Evolutionary conservation across 2,797 vertebrate species (phyloP), one percentile per base, ranked within the genome.

Genomic region (Rallus crepitans): DNA sequence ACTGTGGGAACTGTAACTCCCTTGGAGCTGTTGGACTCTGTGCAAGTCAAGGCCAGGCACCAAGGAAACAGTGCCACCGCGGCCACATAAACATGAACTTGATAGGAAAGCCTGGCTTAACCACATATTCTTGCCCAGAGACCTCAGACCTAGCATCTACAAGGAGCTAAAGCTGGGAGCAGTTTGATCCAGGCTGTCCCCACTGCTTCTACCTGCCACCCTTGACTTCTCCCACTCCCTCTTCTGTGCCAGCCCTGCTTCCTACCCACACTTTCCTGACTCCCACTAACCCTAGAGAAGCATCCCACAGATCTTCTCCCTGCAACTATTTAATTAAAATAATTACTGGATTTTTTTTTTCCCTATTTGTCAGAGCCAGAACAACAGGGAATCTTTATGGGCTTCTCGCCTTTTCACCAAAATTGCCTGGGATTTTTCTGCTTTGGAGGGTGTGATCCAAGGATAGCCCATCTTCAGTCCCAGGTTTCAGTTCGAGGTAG

Each of bases 371-470:
- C 63, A 69, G 30, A 92, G 12, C 16, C 40, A 89, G 35, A 35
- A 89, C 13, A 65, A 63, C 1, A 1, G 33, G 12, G 12, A 47
- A 50, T 33, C 28, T 64, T 55, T 33, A 57, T 0, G 0, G 12
- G 28, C 16, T 55, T 56, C 56, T 65, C 37, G 21, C 30, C 52
- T 76, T 78, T 78, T 84, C 39, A 75, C 31, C 16, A 59, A 77
- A 79, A 85, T 45, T 33, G 5, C 5, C 11, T 61, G 5, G 8
- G 0, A 7, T 79, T 83, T 71, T 71, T 79, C 27, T 78, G 31
- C n/a, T 76, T 48, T 64, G 30, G 77, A 66, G 3, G 6, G 7
- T 39, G 55, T 11, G 23, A 90, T 20, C 27, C 31, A 85, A 70
- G 23, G 24, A 63, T 12, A 68, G 83, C 9, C 4, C 63, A 52